Conservation (phyloP, 2,113 vertebrate species). For the Plestiodon gilberti region DNA sequence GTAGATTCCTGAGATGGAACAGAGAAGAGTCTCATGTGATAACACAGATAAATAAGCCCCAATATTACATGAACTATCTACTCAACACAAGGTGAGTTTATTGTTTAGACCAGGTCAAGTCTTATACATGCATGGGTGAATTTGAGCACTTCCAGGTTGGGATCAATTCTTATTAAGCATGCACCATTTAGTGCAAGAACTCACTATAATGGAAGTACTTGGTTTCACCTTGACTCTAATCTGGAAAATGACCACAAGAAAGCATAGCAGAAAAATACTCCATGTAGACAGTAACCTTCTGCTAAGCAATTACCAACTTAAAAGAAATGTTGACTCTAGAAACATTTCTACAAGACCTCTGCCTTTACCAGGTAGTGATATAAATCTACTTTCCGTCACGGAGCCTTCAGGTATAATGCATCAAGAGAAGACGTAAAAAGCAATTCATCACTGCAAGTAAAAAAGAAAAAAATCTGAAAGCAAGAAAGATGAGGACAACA, state of each 20-base stretch:
- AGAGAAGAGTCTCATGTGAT: too few species aligned
- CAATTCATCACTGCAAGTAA: constrained; percentile 59
- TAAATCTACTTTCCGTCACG: constrained; percentile 63
- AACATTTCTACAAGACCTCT: constrained; percentile 20
- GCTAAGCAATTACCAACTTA: constrained; percentile 6
- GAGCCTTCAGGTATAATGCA: constrained; percentile 59
- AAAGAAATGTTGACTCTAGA: constrained; percentile 23
- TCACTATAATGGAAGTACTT: not conserved
- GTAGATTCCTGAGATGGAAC: too few species aligned
- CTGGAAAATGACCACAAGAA: constrained; percentile 23
- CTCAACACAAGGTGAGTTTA: too few species aligned
- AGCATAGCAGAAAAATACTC: not conserved
- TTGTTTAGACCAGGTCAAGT: too few species aligned
- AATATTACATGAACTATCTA: too few species aligned
- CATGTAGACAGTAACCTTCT: constrained; percentile 4
- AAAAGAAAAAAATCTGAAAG: constrained; percentile 49
- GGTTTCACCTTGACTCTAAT: not conserved
- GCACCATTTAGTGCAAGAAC: constrained; percentile 15
- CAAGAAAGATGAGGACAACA: constrained; percentile 34
- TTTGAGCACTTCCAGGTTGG: not conserved
- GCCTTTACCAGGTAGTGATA: constrained; percentile 56
- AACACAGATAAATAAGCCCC: too few species aligned
- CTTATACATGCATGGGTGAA: not conserved
- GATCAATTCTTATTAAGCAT: constrained; percentile 8
- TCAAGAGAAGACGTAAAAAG: constrained; percentile 62